Evolutionary conservation across 2,888 invertebrate genomes (phyloP), one percentile per base, ranked within the genome.

Genomic region (Sminthurinus aureus): DNA sequence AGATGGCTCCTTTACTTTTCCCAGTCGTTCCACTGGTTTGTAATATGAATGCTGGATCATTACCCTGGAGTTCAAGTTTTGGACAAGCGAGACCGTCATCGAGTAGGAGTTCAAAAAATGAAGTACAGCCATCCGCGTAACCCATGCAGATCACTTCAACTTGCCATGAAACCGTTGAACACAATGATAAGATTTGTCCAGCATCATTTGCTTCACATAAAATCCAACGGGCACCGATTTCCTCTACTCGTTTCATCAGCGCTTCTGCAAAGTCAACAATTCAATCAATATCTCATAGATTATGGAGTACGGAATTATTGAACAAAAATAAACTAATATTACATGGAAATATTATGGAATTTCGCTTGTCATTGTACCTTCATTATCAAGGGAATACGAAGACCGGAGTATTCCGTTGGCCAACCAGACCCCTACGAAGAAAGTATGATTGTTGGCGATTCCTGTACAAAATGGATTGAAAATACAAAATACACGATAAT

Each of bases 341-440:
- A 67, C 67, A 18, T 67, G 6, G 11, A n/a, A 11, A 52, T 8
- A 52, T 8, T 11, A 52, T 52, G 13, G 52, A 52, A 13, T 13
- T 13, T 52, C 52, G 52, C 13, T 67, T 12, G 13, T 73, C 11
- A 26, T 24, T 73, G 20, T 69, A 88, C 88, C 87, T 81, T 84
- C 85, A 69, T 85, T 83, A n/a, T 87, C 88, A 50, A 87, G 86
- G 0, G 86, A 84, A 80, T 88, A 88, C 4, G 83, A 82, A 2
- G 86, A 84, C 71, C 88, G 50, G 13, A 85, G 73, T 2, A 85
- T 82, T 11, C 88, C 88, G 75, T 87, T 87, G 0, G 88, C 87
- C 52, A 85, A 22, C 88, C 88, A 88, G n/a, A 88, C 82, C 12
- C 88, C 88, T 22, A 71, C 81, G 20, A 86, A 82, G 51, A 88